phyloP scores from a whole-genome alignment of 2,113 vertebrate species.

The Astur gentilis region DNA sequence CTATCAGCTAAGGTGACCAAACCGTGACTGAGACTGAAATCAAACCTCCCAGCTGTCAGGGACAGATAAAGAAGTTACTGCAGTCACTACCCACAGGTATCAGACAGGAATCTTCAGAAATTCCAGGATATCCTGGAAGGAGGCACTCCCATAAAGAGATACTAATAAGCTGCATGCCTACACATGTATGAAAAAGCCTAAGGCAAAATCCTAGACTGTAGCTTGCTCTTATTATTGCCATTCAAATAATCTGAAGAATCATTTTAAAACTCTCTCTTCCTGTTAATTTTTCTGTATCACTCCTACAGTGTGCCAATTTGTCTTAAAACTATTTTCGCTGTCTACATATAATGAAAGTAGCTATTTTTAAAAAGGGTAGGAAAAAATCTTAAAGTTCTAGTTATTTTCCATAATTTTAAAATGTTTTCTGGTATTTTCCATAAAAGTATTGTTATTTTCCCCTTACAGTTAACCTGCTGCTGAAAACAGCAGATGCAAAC shows the following conservation, averaged over 20 bases:
- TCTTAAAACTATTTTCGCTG: background rate
- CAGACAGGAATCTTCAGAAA: background rate
- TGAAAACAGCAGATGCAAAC: background rate
- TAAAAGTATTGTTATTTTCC: background rate
- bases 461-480: background rate
- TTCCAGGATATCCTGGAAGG: background rate
- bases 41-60: background rate
- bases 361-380: background rate
- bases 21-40: background rate
- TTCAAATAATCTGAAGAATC: background rate
- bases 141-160: background rate
- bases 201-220: background rate
- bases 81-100: background rate
- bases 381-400: background rate
- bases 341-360: background rate
- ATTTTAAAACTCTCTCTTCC: background rate
- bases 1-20: slow-evolving; percentile 1
- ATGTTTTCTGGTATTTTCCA: background rate
- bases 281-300: background rate
- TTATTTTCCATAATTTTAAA: background rate
- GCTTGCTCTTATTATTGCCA: background rate
- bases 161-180: background rate
- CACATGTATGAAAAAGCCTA: background rate
- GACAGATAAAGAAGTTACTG: background rate
- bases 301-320: background rate